phyloP scores from a whole-genome alignment of 2,113 vertebrate genomes.

The Chionis minor region DNA sequence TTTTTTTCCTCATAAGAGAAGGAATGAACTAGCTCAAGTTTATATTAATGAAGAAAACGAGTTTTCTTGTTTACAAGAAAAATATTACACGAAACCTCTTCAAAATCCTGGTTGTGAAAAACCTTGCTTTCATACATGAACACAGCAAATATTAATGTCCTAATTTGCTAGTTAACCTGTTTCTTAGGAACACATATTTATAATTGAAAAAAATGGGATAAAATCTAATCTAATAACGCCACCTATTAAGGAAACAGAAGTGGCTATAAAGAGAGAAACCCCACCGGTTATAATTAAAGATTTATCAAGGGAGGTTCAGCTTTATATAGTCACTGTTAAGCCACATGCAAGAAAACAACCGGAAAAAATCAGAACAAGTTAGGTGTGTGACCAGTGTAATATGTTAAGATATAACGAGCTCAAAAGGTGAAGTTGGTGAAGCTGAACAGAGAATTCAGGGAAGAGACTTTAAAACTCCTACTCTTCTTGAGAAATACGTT shows the following conservation, averaged over 20 bases:
- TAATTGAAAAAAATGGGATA: background rate
- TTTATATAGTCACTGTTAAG: background rate
- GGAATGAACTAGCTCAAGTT: background rate
- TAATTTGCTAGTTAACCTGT: background rate
- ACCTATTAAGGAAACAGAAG: slow-evolving; percentile 13
- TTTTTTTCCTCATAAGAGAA: background rate
- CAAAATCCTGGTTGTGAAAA: background rate
- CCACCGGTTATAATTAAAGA: slow-evolving; percentile 34
- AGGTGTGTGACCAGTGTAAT: background rate
- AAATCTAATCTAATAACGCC: slow-evolving; percentile 27
- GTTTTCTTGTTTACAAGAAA: too few relatives aligned
- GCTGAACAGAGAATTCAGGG: background rate
- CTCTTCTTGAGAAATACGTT: background rate
- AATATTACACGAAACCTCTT: background rate
- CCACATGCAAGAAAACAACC: background rate
- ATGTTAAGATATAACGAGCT: background rate
- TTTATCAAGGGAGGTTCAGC: background rate
- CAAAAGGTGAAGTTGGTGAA: background rate
- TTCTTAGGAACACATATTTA: slow-evolving; percentile 13
- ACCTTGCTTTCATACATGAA: background rate
- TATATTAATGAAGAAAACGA: background rate
- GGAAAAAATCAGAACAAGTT: background rate
- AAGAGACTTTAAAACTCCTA: background rate
- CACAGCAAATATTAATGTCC: background rate
- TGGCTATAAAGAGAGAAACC: slow-evolving; percentile 3